Percentiles rank a stretch among this genome's conserved stretches.
phyloP scores from a whole-genome alignment of 2,113 vertebrate genomes.

The Peromyscus maniculatus region DNA sequence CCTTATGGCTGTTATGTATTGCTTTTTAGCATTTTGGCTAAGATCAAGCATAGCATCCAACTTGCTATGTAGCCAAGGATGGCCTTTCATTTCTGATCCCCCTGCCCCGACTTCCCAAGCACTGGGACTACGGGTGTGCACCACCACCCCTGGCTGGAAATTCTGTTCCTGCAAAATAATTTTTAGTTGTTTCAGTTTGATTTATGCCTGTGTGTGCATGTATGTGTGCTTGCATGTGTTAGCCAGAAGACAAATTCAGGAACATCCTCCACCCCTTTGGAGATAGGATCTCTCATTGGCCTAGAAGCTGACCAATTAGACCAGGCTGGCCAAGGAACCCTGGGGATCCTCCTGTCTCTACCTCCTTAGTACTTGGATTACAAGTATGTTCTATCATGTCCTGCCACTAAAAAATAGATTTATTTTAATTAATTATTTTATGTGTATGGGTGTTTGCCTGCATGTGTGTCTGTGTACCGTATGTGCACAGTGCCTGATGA shows the following conservation, averaged over 20 bases:
- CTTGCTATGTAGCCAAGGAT: neutral
- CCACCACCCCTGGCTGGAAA: neutral
- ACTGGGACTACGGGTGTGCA: neutral
- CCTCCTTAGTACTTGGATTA: neutral
- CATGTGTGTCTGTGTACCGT: neutral
- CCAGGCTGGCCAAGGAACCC: neutral
- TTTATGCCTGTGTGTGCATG: neutral
- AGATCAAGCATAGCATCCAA: neutral
- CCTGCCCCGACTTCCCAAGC: neutral
- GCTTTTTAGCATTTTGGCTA: neutral
- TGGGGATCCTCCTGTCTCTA: neutral
- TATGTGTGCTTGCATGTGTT: neutral
- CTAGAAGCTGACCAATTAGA: neutral
- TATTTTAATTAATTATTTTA: neutral
- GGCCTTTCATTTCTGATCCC: neutral
- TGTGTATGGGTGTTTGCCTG: neutral
- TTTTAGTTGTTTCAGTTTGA: neutral
- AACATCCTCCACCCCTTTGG: neutral
- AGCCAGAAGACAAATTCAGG: neutral
- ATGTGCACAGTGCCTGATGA: neutral
- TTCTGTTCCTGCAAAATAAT: neutral
- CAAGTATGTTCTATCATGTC: neutral
- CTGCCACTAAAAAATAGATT: neutral
- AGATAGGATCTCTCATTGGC: neutral
- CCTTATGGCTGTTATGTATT: too few relatives aligned